phyloP scores from a whole-genome alignment of 2,888 invertebrate species.

The Xylocampa areola region DNA sequence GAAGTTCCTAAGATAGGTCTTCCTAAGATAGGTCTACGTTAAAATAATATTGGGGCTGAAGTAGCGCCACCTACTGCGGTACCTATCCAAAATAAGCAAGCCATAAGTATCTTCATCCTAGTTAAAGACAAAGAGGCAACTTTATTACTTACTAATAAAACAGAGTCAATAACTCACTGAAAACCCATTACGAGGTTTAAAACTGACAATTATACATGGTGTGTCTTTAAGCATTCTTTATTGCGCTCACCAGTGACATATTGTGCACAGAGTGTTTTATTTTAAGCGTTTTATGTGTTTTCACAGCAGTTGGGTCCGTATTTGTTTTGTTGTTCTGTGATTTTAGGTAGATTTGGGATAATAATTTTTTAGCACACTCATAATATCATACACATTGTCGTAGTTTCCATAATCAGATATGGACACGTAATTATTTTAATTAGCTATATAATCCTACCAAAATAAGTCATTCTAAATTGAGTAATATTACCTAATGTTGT shows the following conservation, averaged over 20 bases:
- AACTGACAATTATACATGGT: constrained; percentile 79
- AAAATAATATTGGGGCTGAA: too few relatives aligned
- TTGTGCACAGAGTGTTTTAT: constrained; percentile 72
- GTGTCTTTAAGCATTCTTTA: constrained; percentile 79
- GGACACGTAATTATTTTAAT: too few relatives aligned
- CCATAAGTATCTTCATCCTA: constrained; percentile 34
- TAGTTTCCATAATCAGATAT: too few relatives aligned
- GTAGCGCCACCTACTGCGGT: constrained; percentile 29
- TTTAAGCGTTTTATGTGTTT: constrained; percentile 80
- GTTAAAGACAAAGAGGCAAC: constrained; percentile 50
- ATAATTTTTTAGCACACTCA: constrained; percentile 39
- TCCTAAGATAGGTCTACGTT: too few relatives aligned
- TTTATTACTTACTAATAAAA: constrained; percentile 68
- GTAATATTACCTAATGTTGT: too few relatives aligned
- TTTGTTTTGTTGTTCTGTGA: constrained; percentile 52
- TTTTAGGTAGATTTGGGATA: constrained; percentile 28
- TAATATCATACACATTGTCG: background rate
- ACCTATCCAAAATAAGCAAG: constrained; percentile 29
- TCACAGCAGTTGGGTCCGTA: constrained; percentile 71
- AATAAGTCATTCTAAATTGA: too few relatives aligned
- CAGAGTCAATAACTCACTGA: constrained; percentile 72
- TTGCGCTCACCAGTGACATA: constrained; percentile 74
- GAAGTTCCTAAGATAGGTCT: too few relatives aligned
- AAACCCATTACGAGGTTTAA: constrained; percentile 76
- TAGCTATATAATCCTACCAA: too few relatives aligned